These are phyloP conservation scores for Paracanthobrama guichenoti DNA, from an alignment of 2,113 vertebrate species.

Conservation along the genomic window DNA sequence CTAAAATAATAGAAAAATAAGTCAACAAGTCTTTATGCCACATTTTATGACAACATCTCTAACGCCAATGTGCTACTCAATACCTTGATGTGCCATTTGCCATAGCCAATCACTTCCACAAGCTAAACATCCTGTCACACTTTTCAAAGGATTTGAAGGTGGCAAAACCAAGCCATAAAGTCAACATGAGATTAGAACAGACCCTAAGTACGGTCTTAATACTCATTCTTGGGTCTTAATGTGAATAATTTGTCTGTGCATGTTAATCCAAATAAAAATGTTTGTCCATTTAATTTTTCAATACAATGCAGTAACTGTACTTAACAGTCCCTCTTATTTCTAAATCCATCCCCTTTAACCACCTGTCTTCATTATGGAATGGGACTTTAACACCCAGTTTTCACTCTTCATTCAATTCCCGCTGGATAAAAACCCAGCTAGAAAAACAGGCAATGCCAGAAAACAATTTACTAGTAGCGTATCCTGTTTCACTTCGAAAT, in stretches of 20 bases:
- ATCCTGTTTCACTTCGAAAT: neutral
- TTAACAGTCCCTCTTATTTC: neutral
- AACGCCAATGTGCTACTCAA: conserved; percentile 16
- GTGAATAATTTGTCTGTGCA: neutral
- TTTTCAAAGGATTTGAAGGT: conserved; percentile 10
- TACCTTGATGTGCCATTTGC: conserved; percentile 18
- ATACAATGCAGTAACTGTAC: neutral
- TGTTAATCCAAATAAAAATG: neutral
- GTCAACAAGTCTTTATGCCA: neutral
- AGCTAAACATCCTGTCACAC: conserved; percentile 17
- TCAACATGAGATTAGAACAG: neutral
- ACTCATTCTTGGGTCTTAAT: neutral
- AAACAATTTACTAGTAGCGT: neutral
- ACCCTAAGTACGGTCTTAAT: neutral
- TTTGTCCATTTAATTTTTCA: neutral
- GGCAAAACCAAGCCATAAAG: conserved; percentile 5
- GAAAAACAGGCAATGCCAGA: neutral
- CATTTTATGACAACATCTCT: neutral
- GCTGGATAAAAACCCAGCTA: neutral
- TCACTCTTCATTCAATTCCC: neutral
- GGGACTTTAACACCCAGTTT: neutral
- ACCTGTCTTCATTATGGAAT: neutral
- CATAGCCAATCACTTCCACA: conserved; percentile 22
- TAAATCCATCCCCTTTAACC: neutral
- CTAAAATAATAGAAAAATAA: neutral